Percentiles rank a stretch among this genome's conserved stretches.
Conservation (phyloP, 2,888 invertebrate genomes). For the Ommatoiulus sabulosus region DNA sequence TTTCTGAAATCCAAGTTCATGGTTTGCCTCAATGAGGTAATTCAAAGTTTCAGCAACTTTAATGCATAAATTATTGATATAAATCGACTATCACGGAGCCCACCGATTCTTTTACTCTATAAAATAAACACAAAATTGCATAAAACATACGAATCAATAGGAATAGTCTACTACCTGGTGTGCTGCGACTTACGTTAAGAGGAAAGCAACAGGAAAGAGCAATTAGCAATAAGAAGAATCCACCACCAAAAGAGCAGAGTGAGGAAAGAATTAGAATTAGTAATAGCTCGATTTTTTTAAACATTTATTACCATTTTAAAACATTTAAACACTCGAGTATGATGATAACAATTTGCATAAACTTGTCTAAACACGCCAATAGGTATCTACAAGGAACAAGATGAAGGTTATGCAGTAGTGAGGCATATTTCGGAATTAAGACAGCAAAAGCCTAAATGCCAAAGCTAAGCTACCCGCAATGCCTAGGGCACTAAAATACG, state of each 20-base stretch:
- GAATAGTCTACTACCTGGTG: neutral
- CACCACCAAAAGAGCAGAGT: neutral
- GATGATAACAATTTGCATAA: neutral
- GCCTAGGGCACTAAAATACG: neutral
- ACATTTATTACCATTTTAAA: constrained; percentile 43
- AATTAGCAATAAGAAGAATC: neutral
- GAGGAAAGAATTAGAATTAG: neutral
- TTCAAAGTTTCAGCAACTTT: no score
- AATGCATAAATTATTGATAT: no score
- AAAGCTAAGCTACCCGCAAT: neutral
- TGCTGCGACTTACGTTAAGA: neutral
- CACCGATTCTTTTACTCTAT: no score
- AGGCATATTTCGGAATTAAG: neutral
- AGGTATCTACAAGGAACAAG: constrained; percentile 34
- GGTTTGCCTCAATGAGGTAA: no score
- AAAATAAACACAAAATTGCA: neutral
- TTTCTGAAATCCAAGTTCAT: no score
- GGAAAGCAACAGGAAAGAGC: neutral
- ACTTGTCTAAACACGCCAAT: neutral
- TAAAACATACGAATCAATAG: neutral
- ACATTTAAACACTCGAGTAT: neutral
- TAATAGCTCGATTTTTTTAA: neutral
- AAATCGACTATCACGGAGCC: neutral
- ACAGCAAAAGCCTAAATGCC: neutral
- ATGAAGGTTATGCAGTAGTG: neutral